Percentiles rank a stretch among this genome's conserved stretches.
These are phyloP conservation scores for Microplitis manilae DNA, from an alignment of 2,888 invertebrate species.

Conservation along the genomic window DNA sequence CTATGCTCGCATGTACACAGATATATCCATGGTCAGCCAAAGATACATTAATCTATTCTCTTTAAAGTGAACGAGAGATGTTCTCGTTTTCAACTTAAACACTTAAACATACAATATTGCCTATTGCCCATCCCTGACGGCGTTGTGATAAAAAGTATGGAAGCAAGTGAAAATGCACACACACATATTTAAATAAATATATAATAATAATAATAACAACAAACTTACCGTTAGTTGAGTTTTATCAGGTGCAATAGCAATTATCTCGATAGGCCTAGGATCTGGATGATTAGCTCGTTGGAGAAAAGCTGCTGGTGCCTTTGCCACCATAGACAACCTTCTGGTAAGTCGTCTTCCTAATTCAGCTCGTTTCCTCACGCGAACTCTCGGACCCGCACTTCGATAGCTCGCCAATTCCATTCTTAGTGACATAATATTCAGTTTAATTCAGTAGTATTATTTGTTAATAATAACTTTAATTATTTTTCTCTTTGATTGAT, in stretches of 20 bases:
- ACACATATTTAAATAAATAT: not conserved
- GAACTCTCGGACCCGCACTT: constrained; percentile 63
- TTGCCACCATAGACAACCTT: constrained; percentile 76
- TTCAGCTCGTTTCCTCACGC: constrained; percentile 70
- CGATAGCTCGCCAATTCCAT: constrained; percentile 67
- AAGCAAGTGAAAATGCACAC: not conserved
- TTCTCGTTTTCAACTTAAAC: constrained; percentile 25
- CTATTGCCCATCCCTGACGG: not conserved
- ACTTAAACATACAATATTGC: constrained; percentile 19
- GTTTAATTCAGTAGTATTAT: no score
- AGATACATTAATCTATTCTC: constrained; percentile 33
- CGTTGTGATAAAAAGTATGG: no score
- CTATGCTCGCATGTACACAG: constrained; percentile 10
- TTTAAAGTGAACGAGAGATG: constrained; percentile 5
- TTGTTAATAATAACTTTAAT: no score
- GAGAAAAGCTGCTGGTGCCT: constrained; percentile 75
- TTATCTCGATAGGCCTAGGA: constrained; percentile 75
- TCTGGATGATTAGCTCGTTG: constrained; percentile 72
- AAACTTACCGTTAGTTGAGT: constrained; percentile 77
- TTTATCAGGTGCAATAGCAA: constrained; percentile 79
- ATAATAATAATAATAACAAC: not conserved
- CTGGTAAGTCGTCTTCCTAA: constrained; percentile 77
- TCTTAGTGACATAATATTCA: constrained; percentile 52
- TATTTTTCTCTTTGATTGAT: no score
- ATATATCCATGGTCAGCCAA: constrained; percentile 25